phyloP scores from a whole-genome alignment of 2,888 invertebrate genomes.

The Pomacea canaliculata region DNA sequence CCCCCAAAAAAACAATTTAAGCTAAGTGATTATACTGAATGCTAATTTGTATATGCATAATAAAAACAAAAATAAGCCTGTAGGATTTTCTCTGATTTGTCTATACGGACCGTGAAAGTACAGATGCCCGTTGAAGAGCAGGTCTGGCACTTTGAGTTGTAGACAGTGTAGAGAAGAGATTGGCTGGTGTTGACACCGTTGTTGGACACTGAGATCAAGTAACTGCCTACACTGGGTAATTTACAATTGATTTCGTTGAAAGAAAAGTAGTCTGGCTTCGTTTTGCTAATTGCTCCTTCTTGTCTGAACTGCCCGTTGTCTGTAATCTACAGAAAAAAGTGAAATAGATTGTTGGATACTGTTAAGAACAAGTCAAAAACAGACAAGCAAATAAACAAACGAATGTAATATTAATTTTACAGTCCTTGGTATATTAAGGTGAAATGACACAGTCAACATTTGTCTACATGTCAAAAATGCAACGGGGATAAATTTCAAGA shows the following conservation, averaged over 20 bases:
- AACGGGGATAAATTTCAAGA: too few species aligned
- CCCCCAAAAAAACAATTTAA: too few species aligned
- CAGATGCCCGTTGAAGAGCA: conserved; percentile 41
- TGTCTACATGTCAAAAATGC: background rate
- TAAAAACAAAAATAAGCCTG: background rate
- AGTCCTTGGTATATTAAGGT: too few species aligned
- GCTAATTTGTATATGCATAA: background rate
- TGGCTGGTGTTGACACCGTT: conserved; percentile 33
- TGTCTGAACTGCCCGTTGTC: conserved; percentile 25
- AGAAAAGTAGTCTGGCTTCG: conserved; percentile 37
- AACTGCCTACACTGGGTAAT: conserved; percentile 34
- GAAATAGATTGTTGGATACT: background rate
- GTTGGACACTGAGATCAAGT: conserved; percentile 40
- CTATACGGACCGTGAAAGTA: conserved; percentile 35
- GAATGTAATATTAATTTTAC: too few species aligned
- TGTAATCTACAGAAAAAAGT: conserved; percentile 25
- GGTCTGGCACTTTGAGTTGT: conserved; percentile 37
- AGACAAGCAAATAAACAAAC: background rate
- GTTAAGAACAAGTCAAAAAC: background rate
- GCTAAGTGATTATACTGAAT: too few species aligned
- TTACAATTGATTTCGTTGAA: conserved; percentile 43
- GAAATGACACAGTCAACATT: background rate
- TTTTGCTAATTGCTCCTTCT: conserved; percentile 16
- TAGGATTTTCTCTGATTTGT: background rate
- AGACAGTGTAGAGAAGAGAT: conserved; percentile 35